These are phyloP conservation scores for Lasioglossum morio DNA, from an alignment of 2,888 invertebrate species.

Conservation along the genomic window DNA sequence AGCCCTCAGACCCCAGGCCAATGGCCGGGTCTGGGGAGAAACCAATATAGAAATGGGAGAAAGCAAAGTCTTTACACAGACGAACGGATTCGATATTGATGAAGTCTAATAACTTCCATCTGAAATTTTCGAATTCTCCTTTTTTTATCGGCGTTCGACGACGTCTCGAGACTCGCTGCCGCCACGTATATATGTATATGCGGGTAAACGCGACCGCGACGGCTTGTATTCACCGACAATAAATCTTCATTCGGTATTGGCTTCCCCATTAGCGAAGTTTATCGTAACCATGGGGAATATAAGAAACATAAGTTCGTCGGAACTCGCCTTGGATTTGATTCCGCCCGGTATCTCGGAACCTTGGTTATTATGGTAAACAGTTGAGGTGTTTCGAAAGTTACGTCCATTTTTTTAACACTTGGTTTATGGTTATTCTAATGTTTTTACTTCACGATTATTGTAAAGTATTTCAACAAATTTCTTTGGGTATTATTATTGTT, in stretches of 20 bases:
- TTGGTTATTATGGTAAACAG: slow-evolving; percentile 26
- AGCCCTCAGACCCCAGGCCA: slow-evolving; percentile 50
- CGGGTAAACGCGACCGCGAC: slow-evolving; percentile 22
- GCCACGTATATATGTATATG: background rate
- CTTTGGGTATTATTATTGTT: background rate
- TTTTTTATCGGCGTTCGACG: background rate
- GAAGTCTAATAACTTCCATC: slow-evolving; percentile 65
- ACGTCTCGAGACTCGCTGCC: background rate
- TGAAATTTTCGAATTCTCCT: slow-evolving; percentile 62
- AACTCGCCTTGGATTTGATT: slow-evolving; percentile 27
- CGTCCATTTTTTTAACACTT: slow-evolving; percentile 3
- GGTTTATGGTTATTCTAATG: background rate
- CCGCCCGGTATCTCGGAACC: background rate
- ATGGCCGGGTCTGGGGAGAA: slow-evolving; percentile 47
- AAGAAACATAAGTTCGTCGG: slow-evolving; percentile 48
- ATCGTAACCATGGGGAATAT: slow-evolving; percentile 23
- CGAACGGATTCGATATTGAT: slow-evolving; percentile 65
- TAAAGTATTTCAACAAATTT: background rate
- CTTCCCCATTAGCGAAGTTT: slow-evolving; percentile 47
- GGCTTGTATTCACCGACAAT: slow-evolving; percentile 23
- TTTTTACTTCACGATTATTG: background rate
- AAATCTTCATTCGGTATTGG: slow-evolving; percentile 43
- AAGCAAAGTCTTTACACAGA: slow-evolving; percentile 59
- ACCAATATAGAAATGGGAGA: slow-evolving; percentile 69
- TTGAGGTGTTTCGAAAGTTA: slow-evolving; percentile 18